These are phyloP conservation scores for Neolamprologus variostigma DNA, from an alignment of 2,113 vertebrate species.

Conservation along the genomic window DNA sequence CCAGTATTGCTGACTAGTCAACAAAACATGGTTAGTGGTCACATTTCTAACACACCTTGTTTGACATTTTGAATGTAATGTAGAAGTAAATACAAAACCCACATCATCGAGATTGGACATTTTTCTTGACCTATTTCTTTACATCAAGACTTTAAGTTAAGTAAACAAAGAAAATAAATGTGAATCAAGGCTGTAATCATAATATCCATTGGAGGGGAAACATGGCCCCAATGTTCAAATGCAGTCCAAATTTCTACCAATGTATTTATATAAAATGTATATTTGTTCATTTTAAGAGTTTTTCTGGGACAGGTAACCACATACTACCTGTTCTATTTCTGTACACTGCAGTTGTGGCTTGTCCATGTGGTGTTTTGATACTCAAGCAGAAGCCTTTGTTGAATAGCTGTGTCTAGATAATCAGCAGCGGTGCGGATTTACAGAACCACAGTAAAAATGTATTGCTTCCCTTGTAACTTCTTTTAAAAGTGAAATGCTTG, in stretches of 20 bases:
- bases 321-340: not conserved
- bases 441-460: not conserved
- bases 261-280: not conserved
- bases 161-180: not conserved
- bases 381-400: not conserved
- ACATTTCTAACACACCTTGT: not conserved
- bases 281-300: not conserved
- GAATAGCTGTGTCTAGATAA: not conserved
- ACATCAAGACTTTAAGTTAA: not conserved
- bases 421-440: not conserved
- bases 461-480: not conserved
- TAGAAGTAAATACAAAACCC: not conserved
- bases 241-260: not conserved
- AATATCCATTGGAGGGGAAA: not conserved
- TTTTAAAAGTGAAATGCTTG: not conserved
- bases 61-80: not conserved
- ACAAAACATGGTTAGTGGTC: not conserved
- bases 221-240: not conserved
- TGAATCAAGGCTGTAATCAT: not conserved
- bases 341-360: not conserved
- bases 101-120: not conserved
- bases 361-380: not conserved
- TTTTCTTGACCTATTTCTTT: not conserved
- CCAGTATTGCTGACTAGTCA: not conserved
- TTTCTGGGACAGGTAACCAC: not conserved